These are phyloP conservation scores for Paracanthobrama guichenoti DNA, from an alignment of 2,113 vertebrate species.

Conservation along the genomic window DNA sequence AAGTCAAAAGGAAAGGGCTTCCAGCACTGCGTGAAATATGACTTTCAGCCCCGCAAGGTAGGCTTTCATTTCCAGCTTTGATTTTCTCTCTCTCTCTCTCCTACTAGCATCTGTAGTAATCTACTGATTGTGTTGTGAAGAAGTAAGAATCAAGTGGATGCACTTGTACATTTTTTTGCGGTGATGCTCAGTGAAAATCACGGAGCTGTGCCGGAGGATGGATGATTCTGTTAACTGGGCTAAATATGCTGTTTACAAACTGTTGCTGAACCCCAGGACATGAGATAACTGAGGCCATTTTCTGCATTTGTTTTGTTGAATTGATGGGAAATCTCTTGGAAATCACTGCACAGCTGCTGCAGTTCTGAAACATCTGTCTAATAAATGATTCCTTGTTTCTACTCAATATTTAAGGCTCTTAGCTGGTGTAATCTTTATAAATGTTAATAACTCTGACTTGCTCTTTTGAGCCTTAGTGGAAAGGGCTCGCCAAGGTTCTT, in stretches of 20 bases:
- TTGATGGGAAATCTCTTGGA: conserved; percentile 15
- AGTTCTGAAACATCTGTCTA: conserved; percentile 20
- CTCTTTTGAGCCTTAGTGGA: background rate
- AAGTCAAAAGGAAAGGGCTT: conserved; percentile 99
- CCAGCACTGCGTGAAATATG: conserved; percentile 97
- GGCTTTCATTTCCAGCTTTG: conserved; percentile 47
- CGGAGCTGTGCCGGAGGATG: background rate
- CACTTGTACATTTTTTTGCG: conserved; percentile 25
- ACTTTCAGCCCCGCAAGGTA: conserved; percentile 97
- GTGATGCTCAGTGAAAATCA: conserved; percentile 3
- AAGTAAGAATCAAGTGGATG: conserved; percentile 8
- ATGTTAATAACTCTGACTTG: background rate
- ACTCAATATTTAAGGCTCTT: conserved; percentile 4
- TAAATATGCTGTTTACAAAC: conserved; percentile 24
- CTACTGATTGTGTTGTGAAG: conserved; percentile 13
- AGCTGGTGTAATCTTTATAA: conserved; percentile 17
- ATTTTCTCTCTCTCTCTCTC: background rate
- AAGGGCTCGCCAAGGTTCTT: background rate
- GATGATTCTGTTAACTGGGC: conserved; percentile 13
- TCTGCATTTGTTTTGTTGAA: background rate
- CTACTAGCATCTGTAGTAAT: background rate
- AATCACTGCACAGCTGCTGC: conserved; percentile 18
- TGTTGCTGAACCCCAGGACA: conserved; percentile 13
- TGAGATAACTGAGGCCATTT: background rate
- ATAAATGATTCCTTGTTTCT: conserved; percentile 21